Evolutionary conservation across 1,140 invertebrate species (phyloP).

Genomic region (Lasioglossum albipes): DNA sequence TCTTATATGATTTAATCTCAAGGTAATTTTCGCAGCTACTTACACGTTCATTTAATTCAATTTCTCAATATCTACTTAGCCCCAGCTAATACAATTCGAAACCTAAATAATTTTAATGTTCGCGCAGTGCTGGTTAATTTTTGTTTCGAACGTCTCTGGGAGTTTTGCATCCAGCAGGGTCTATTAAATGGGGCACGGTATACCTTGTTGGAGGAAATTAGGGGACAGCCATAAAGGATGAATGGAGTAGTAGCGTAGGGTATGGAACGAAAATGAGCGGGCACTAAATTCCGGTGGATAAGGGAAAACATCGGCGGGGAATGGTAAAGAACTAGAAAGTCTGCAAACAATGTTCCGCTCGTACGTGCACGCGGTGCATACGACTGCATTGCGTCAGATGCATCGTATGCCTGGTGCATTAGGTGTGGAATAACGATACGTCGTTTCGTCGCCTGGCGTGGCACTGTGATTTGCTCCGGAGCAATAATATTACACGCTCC

Average conservation of each 20-base stretch:
- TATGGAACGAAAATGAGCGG: neutral
- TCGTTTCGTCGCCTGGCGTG: slow-evolving; percentile 19
- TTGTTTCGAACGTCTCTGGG: too few species aligned
- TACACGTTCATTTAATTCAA: too few species aligned
- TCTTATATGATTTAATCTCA: too few species aligned
- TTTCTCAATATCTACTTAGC: too few species aligned
- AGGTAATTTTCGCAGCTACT: too few species aligned
- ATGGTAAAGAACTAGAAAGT: neutral
- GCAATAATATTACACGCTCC: slow-evolving; percentile 34
- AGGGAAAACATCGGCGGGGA: neutral
- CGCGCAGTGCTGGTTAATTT: too few species aligned
- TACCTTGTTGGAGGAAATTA: neutral
- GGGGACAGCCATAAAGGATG: neutral
- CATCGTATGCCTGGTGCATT: slow-evolving; percentile 28
- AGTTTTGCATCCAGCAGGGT: too few species aligned
- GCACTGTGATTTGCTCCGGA: slow-evolving; percentile 4
- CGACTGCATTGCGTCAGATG: slow-evolving; percentile 41
- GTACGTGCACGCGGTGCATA: slow-evolving; percentile 9
- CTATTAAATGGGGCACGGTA: too few species aligned
- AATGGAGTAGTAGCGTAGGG: too few species aligned
- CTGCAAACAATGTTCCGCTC: slow-evolving; percentile 16
- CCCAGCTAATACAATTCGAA: too few species aligned
- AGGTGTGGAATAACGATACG: slow-evolving; percentile 33
- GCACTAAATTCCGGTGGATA: neutral
- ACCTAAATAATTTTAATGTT: too few species aligned